Evolutionary conservation across 1,140 invertebrate species (phyloP), one percentile per base, ranked within the genome.

Genomic region (Drosophila eugracilis): DNA sequence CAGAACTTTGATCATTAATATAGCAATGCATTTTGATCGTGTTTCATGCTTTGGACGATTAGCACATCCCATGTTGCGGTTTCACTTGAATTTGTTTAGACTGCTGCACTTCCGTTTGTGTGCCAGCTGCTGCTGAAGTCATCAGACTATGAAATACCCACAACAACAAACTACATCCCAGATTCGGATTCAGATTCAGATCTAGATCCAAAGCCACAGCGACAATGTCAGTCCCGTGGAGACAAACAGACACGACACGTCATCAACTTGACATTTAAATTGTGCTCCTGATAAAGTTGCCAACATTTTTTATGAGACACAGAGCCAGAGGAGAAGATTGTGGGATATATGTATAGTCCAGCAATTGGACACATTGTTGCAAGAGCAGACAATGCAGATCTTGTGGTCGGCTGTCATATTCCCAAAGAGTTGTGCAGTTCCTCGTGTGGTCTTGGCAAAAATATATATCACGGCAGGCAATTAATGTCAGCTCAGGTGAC

Each of bases 241-340:
- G 49, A 50, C 55, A 70, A 80, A 85, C 76, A 85, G 73, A 85
- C 80, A 85, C 77, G 77, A 67, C 66, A 88, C 78, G 83, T 86
- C 83, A 78, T 83, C 78, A 62, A 47, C 74, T 63, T 88, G 83
- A 86, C 83, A 88, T 86, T 86, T 86, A 88, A 86, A 86, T 86
- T 86, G 83, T 88, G 60, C 83, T 75, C 65, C 66, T 86, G 83
- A 86, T 86, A 86, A 86, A 86, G 83, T 83, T 86, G 83, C 83
- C 75, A 86, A 88, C 83, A 88, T 78, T 78, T 77, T 53, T 59
- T 54, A 73, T 79, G 52, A n/a, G n/a, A n/a, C n/a, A 34, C 52
- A 54, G 15, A 21, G n/a, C 12, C 21, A 12, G 21, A 30, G 19
- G 14, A 17, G 26, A 6, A 39, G 15, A 45, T n/a, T 24, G n/a